These are phyloP conservation scores for Elysia crispata DNA, from an alignment of 2,888 invertebrate genomes.

Conservation along the genomic window DNA sequence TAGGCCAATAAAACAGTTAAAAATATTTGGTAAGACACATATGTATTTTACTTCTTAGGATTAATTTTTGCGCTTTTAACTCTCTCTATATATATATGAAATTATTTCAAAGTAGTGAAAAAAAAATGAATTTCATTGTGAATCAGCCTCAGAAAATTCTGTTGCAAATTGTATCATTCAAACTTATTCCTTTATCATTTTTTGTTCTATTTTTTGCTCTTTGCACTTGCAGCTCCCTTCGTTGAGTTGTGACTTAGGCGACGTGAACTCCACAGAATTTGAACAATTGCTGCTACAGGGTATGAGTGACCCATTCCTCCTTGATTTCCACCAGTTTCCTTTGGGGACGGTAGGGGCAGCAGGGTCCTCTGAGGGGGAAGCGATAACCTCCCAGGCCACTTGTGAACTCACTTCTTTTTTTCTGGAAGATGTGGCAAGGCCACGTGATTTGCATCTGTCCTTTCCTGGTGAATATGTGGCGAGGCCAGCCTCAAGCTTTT, in stretches of 20 bases:
- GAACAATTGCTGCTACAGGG: constrained; percentile 40
- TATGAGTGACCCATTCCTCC: constrained; percentile 26
- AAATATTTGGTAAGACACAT: neutral
- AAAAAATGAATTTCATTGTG: no score
- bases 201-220: neutral
- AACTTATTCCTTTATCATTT: no score
- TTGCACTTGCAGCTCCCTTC: constrained; percentile 39
- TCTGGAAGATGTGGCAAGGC: constrained; percentile 33
- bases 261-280: constrained; percentile 41
- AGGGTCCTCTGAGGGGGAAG: neutral
- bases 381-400: neutral
- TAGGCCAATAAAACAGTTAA: neutral
- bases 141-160: no score
- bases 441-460: constrained; percentile 34
- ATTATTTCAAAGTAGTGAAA: no score
- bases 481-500: neutral
- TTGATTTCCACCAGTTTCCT: constrained; percentile 11
- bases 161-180: no score
- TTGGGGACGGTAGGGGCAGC: neutral
- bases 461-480: neutral
- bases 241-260: constrained; percentile 45
- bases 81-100: no score
- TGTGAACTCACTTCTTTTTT: constrained; percentile 39
- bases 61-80: neutral
- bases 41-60: neutral